Evolutionary conservation across 2,888 invertebrate species (phyloP).

Genomic region (Tridacna gigas): DNA sequence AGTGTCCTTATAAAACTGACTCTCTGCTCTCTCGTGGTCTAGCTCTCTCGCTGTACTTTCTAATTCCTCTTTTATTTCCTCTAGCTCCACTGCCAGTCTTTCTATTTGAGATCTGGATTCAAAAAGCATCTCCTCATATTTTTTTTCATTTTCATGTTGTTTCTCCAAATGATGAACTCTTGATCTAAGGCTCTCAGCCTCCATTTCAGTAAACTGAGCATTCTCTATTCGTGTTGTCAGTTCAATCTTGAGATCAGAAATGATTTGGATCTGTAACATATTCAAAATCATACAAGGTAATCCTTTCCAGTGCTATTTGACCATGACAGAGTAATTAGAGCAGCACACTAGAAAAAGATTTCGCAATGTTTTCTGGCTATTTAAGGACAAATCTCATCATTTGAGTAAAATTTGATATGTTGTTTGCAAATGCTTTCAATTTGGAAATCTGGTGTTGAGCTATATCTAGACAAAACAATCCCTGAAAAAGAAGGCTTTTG

Average conservation of each 20-base stretch:
- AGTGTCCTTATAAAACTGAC: constrained; percentile 16
- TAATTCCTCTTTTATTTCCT: constrained; percentile 13
- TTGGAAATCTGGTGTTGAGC: no score
- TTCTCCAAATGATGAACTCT: background rate
- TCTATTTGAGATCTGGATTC: constrained; percentile 10
- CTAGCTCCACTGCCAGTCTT: constrained; percentile 8
- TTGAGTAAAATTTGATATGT: no score
- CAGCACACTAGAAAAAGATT: no score
- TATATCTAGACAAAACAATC: no score
- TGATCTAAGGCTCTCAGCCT: background rate
- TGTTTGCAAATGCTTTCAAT: no score
- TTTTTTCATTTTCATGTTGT: background rate
- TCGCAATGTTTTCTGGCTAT: no score
- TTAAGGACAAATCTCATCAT: no score
- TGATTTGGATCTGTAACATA: background rate
- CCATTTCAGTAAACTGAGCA: background rate
- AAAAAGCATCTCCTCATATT: constrained; percentile 2
- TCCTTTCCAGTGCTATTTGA: no score
- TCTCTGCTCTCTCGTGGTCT: background rate
- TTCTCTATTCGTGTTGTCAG: background rate
- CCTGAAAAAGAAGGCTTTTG: no score
- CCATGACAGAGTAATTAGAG: no score
- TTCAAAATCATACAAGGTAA: background rate
- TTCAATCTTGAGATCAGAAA: background rate
- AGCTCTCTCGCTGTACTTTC: constrained; percentile 14